Percentiles rank a stretch among this genome's conserved stretches.
Conservation (phyloP, 2,888 invertebrate species). For the Colostygia pectinataria region DNA sequence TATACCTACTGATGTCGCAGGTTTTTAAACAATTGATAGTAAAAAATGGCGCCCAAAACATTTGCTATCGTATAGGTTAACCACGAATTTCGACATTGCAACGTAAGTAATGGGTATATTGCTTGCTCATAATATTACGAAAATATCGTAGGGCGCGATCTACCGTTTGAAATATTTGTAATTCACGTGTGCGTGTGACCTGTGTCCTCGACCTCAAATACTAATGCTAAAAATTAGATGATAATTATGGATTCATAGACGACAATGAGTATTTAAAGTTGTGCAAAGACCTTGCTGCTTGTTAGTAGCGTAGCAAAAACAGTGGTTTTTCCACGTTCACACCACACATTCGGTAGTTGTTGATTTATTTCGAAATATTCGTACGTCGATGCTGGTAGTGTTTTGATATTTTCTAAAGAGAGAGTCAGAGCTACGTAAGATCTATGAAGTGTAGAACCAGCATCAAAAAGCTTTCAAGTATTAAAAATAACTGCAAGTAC, state of each 20-base stretch:
- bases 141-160: constrained; percentile 33
- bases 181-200: constrained; percentile 27
- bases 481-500: no score
- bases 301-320: no score
- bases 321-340: no score
- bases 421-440: no score
- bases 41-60: constrained; percentile 1
- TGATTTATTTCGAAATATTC: no score
- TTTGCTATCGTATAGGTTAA: constrained; percentile 5
- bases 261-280: constrained; percentile 4
- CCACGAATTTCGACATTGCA: constrained; percentile 15
- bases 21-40: background rate
- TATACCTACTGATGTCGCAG: background rate
- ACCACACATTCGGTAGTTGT: no score
- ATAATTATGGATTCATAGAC: constrained; percentile 1
- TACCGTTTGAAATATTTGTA: constrained; percentile 33
- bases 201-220: constrained; percentile 18
- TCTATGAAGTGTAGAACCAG: no score
- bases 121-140: constrained; percentile 21
- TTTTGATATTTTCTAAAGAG: no score
- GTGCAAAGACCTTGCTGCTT: constrained; percentile 3
- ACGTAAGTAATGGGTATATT: constrained; percentile 11
- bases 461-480: no score
- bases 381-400: no score
- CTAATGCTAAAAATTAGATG: constrained; percentile 6